Conservation (phyloP, 2,888 invertebrate genomes). For the Trichacis sp. region DNA sequence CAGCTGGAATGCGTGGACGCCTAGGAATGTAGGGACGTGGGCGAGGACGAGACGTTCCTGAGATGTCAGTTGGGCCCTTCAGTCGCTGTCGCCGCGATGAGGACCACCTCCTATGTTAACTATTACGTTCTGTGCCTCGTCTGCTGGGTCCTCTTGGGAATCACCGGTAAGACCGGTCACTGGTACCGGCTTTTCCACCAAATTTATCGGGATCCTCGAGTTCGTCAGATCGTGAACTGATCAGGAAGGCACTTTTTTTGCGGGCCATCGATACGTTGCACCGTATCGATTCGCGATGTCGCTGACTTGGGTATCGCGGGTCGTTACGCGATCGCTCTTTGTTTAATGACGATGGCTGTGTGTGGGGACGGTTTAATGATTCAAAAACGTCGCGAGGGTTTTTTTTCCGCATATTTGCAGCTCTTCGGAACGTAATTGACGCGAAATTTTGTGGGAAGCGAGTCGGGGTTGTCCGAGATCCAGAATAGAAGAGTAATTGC, state of each 20-base stretch:
- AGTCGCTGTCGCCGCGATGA: conserved; percentile 62
- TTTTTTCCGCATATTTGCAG: too few species aligned
- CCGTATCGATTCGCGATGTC: not conserved
- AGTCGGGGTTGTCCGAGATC: too few species aligned
- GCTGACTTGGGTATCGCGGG: not conserved
- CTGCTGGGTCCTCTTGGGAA: conserved; percentile 67
- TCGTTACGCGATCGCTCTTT: too few species aligned
- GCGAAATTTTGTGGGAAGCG: too few species aligned
- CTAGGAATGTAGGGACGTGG: conserved; percentile 32
- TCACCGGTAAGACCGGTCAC: conserved; percentile 61
- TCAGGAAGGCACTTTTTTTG: not conserved
- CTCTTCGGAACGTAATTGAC: too few species aligned
- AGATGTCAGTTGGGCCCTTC: conserved; percentile 55
- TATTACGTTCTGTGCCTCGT: conserved; percentile 68
- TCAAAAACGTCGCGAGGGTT: too few species aligned
- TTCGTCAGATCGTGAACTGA: too few species aligned
- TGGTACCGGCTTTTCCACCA: conserved; percentile 3
- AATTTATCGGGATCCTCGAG: too few species aligned
- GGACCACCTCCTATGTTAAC: conserved; percentile 67
- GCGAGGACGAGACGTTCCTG: conserved; percentile 45
- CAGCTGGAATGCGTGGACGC: conserved; percentile 35
- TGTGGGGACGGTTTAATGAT: too few species aligned
- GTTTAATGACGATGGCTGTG: too few species aligned
- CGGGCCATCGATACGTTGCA: not conserved
- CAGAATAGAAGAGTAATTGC: not conserved